Base-by-base conservation (phyloP, 37 sponge, comb jelly and placozoan genomes). In the Halichondria panicea region DNA sequence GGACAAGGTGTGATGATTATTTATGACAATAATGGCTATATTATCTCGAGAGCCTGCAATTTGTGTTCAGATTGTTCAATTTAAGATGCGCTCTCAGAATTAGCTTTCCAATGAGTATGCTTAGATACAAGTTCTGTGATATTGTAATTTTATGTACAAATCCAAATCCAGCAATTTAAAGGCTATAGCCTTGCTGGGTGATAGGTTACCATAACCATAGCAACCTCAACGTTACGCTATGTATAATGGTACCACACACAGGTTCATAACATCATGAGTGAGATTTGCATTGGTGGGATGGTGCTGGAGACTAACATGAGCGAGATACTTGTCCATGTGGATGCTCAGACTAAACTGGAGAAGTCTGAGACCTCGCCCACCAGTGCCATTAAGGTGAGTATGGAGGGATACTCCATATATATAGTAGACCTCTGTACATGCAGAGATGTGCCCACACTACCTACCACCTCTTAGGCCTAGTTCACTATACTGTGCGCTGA, bases 281-380 rank as follows among this genome's bases (percentile, higher is more conserved):
- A 99, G 84, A 96, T 99, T 19, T 93, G 99, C 40, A 91, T 96
- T 82, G 99, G 99, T 41, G 99, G 99, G 33, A 91, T 99, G 92
- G 99, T 99, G 8, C 83, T 99, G 42, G 99, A 99, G 79, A 99
- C 99, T 22, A 99, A 89, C 68, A 90, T 91, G 87, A 73, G 75
- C 53, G 99, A 93, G 71, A 90, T 99, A 42, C 75, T 96, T 9
- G 74, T 82, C 2, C 94, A 96, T 62, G 66, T 96, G 41, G 94
- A 99, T 5, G 92, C 89, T 13, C 99, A 99, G 69, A 86, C 30
- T 70, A 96, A 85, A 57, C 62, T 89, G 78, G 99, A 99, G 86
- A 99, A 99, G 71, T 75, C 84, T 13, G 94, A 99, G 57, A 44
- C 60, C 56, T 75, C 81, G 3, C 77, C 95, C 11, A 62, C 86